These are phyloP conservation scores for Tetramorium bicarinatum DNA, from an alignment of 2,888 invertebrate species.

Conservation along the genomic window DNA sequence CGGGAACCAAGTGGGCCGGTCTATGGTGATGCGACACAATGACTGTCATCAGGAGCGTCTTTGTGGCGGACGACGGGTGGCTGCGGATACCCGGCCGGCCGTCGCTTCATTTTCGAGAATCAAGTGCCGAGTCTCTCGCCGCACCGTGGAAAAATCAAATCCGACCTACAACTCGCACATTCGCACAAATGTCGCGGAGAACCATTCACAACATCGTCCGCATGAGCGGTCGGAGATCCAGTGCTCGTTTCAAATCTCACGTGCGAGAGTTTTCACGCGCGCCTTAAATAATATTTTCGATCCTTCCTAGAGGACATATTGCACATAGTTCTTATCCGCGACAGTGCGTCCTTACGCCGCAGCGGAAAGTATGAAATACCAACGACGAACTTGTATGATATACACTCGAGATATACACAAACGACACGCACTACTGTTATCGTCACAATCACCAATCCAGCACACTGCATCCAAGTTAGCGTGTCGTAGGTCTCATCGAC, in stretches of 20 bases:
- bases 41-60: slow-evolving; percentile 82
- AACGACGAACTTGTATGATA: not conserved
- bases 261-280: not conserved
- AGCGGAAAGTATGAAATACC: not conserved
- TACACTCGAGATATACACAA: slow-evolving; percentile 21
- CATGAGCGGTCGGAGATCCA: not conserved
- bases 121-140: slow-evolving; percentile 26
- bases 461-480: slow-evolving; percentile 65
- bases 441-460: slow-evolving; percentile 59
- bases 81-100: slow-evolving; percentile 77
- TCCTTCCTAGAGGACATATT: not conserved
- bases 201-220: slow-evolving; percentile 29
- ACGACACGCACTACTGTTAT: slow-evolving; percentile 35
- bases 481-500: not conserved
- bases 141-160: slow-evolving; percentile 11
- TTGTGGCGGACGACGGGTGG: slow-evolving; percentile 83
- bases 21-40: slow-evolving; percentile 80
- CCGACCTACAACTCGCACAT: slow-evolving; percentile 44
- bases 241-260: not conserved
- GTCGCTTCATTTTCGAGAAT: slow-evolving; percentile 76
- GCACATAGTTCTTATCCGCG: slow-evolving; percentile 27
- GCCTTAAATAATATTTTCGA: not conserved
- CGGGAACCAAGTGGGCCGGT: slow-evolving; percentile 55
- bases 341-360: not conserved
- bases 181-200: slow-evolving; percentile 3